These are phyloP conservation scores for Brachypteracias leptosomus DNA, from an alignment of 2,113 vertebrate species.

Conservation along the genomic window DNA sequence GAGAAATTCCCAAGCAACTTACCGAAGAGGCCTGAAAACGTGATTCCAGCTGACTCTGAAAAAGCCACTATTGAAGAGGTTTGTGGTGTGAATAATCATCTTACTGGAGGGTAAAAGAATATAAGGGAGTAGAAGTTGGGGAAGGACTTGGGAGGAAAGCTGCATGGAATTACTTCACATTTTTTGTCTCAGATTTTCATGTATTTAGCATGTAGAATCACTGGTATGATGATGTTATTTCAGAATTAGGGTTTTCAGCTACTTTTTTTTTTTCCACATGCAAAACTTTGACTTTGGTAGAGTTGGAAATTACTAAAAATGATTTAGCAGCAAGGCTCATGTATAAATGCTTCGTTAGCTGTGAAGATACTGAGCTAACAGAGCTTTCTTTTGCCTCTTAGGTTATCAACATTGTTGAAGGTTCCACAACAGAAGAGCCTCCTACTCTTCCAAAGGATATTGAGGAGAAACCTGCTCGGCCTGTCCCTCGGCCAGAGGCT, in stretches of 20 bases:
- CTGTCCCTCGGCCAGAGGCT: slow-evolving; percentile 76
- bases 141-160: background rate
- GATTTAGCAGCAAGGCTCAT: background rate
- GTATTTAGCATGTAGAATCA: background rate
- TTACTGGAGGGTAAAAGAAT: background rate
- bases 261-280: background rate
- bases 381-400: slow-evolving; percentile 41
- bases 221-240: background rate
- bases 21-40: slow-evolving; percentile 84
- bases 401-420: slow-evolving; percentile 85
- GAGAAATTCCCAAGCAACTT: slow-evolving; percentile 91
- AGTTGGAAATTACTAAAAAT: background rate
- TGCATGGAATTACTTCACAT: background rate
- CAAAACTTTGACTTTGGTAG: background rate
- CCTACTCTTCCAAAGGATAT: slow-evolving; percentile 76
- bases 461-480: slow-evolving; percentile 75
- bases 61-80: slow-evolving; percentile 85
- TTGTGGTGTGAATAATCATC: background rate
- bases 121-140: background rate
- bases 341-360: background rate
- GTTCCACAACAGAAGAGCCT: slow-evolving; percentile 68
- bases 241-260: background rate
- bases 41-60: slow-evolving; percentile 89
- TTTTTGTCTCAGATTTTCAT: background rate
- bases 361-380: background rate